Evolutionary conservation across 2,888 invertebrate species (phyloP).

Genomic region (Coenonympha arcania): DNA sequence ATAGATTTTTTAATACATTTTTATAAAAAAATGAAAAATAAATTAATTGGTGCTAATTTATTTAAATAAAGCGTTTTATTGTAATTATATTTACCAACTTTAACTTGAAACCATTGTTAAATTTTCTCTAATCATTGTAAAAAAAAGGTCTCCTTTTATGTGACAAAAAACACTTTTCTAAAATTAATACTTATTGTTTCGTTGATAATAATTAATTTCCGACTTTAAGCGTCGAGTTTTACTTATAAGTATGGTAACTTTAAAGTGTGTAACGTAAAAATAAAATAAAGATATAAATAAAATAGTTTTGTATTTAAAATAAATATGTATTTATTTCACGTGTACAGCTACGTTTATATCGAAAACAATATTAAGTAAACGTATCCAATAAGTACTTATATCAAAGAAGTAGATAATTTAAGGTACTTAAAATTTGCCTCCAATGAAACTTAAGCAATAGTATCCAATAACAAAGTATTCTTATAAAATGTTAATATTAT

Average conservation of each 20-base stretch:
- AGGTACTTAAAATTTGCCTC: constrained; percentile 31
- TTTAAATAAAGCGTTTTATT: not conserved
- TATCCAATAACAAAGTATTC: constrained; percentile 23
- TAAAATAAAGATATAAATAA: constrained; percentile 12
- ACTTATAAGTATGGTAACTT: not conserved
- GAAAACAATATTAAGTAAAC: not conserved
- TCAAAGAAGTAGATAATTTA: constrained; percentile 4
- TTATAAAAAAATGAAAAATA: not conserved
- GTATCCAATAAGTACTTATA: not conserved
- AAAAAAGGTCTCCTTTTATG: too few species aligned
- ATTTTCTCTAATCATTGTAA: too few species aligned
- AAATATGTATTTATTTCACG: constrained; percentile 18
- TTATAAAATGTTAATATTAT: constrained; percentile 14
- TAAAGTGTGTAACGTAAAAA: constrained; percentile 3
- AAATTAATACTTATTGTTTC: too few species aligned
- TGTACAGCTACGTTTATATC: constrained; percentile 12
- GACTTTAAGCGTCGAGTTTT: constrained; percentile 2
- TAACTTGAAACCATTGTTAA: not conserved
- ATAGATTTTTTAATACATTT: not conserved
- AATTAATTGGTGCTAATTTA: not conserved
- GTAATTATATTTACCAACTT: not conserved
- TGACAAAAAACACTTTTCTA: too few species aligned
- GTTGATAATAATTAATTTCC: too few species aligned
- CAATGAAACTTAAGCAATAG: constrained; percentile 48
- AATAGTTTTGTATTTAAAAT: constrained; percentile 13